phyloP scores from a whole-genome alignment of 2,797 vertebrate species.

The Anabas testudineus region DNA sequence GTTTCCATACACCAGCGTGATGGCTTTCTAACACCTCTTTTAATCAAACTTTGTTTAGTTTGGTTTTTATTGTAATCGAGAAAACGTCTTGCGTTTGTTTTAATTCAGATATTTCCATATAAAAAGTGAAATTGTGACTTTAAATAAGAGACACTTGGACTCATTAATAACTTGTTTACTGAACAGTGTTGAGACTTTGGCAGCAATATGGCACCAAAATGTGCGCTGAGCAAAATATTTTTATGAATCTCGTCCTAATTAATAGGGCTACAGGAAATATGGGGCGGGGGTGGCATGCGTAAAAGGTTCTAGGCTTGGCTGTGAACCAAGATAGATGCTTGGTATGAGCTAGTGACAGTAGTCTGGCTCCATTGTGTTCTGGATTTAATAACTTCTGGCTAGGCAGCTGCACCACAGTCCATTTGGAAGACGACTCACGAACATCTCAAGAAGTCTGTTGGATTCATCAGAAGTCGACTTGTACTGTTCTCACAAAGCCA shows the following conservation, averaged over 20 bases:
- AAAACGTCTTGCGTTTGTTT: too few species aligned
- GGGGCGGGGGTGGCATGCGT: neutral
- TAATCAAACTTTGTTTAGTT: neutral
- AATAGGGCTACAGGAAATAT: neutral
- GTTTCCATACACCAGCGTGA: neutral
- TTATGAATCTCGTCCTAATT: conserved; percentile 6
- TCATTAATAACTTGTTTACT: conserved; percentile 1
- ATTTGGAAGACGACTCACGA: neutral
- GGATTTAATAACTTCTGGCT: neutral
- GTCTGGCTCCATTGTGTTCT: neutral
- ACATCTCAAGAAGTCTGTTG: too few species aligned
- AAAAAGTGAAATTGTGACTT: neutral
- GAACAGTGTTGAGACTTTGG: neutral
- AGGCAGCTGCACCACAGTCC: neutral
- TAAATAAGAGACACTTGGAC: neutral
- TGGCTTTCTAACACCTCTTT: neutral
- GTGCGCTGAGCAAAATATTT: neutral
- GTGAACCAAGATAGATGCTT: too few species aligned
- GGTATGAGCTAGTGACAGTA: too few species aligned
- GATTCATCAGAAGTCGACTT: too few species aligned
- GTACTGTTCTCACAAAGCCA: neutral
- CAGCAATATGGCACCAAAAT: neutral
- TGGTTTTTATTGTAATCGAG: neutral
- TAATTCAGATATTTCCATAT: too few species aligned
- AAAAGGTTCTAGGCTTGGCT: neutral